Percentiles rank a stretch among this genome's conserved stretches.
Conservation (phyloP, 2,113 vertebrate genomes). For the Acanthochromis polyacanthus region DNA sequence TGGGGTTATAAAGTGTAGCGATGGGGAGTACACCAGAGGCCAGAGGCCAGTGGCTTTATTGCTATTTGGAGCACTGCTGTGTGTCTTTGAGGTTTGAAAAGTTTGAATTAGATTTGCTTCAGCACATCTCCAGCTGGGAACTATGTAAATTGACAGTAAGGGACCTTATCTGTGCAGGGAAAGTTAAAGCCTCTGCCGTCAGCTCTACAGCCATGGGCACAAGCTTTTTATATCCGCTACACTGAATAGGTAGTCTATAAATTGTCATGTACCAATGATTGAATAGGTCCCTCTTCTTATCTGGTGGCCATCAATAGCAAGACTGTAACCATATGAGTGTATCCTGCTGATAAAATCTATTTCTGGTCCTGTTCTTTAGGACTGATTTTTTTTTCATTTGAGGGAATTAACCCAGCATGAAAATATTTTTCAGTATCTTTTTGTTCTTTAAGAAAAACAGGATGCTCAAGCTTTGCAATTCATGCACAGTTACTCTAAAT, state of each 20-base stretch:
- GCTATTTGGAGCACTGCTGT: conserved; percentile 71
- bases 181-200: conserved; percentile 46
- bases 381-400: conserved; percentile 61
- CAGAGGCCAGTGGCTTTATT: conserved; percentile 76
- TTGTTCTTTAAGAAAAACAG: conserved; percentile 77
- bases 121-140: conserved; percentile 79
- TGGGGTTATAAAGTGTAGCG: conserved; percentile 69
- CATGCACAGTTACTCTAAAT: conserved; percentile 72
- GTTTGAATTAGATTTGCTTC: conserved; percentile 79
- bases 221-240: conserved; percentile 42
- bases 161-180: conserved; percentile 64
- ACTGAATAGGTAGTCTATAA: conserved; percentile 49
- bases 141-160: conserved; percentile 74
- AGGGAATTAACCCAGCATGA: conserved; percentile 73
- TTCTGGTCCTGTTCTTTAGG: conserved; percentile 51
- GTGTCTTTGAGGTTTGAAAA: conserved; percentile 72
- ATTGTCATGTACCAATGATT: conserved; percentile 49
- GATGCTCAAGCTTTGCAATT: conserved; percentile 69
- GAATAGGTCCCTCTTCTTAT: conserved; percentile 59
- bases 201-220: conserved; percentile 28
- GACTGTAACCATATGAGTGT: conserved; percentile 60
- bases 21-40: conserved; percentile 73
- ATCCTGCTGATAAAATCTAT: conserved; percentile 75
- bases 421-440: conserved; percentile 74
- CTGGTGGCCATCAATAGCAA: conserved; percentile 52